Evolutionary conservation across 2,797 vertebrate species (phyloP), one percentile per base, ranked within the genome.

Genomic region (Hoplostethus mediterraneus): DNA sequence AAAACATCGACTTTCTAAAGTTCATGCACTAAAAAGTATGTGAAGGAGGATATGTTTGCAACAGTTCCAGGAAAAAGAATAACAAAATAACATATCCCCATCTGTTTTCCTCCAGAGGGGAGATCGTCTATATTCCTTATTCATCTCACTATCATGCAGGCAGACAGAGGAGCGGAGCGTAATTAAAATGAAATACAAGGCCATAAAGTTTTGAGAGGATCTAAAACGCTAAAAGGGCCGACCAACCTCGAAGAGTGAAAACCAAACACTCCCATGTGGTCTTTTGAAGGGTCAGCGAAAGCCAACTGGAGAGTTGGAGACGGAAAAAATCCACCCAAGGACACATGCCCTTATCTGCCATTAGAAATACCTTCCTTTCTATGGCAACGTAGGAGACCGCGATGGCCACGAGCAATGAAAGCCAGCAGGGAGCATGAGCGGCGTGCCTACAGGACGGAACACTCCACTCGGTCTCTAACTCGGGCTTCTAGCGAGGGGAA

Each of bases 121-220:
- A 67, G 60, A 58, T 44, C 57, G 57, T 67, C 61, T 53, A 10
- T 61, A 45, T 51, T 68, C 61, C 40, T 82, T 80, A 74, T 83
- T 74, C 48, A 70, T 61, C 59, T 83, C 57, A 28, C 58, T 79
- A 81, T 88, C 72, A 75, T 14, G 42, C 65, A 74, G 28, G 40
- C 21, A 72, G 55, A 73, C 55, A 71, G n/a, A 73, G 56, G 67
- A 87, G 58, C 12, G 4, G 42, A 73, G 53, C 61, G 71, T 62
- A 68, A 85, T 93, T 90, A 88, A 90, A 92, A 89, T 91, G 77
- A 93, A 87, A 83, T 90, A 92, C 66, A 60, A 63, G 56, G 55
- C 81, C 14, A 8, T 90, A 86, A 92, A 87, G 55, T 84, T 71
- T 72, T 45, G 62, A 85, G 73, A 79, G 67, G 67, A 85, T 88